phyloP scores from a whole-genome alignment of 2,888 invertebrate genomes.

The Stenchaetothrips biformis region DNA sequence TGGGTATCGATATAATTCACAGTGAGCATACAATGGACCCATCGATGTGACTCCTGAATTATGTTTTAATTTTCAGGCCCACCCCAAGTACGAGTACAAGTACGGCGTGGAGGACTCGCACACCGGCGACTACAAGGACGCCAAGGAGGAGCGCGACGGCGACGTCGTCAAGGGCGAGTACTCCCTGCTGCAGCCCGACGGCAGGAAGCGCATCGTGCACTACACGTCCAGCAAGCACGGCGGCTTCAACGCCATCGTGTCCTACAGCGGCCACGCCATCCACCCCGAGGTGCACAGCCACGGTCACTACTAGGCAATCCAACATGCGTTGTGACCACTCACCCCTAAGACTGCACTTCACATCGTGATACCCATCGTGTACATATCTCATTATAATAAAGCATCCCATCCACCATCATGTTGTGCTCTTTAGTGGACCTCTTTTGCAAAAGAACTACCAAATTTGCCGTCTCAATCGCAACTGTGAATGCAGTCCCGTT shows the following conservation, averaged over 20 bases:
- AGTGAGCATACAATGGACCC: no score
- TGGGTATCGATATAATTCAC: no score
- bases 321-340: background rate
- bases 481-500: no score
- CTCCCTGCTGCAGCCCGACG: slow-evolving; percentile 37
- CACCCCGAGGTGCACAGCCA: slow-evolving; percentile 8
- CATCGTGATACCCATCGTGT: background rate
- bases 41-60: no score
- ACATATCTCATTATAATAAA: background rate
- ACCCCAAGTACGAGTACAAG: slow-evolving; percentile 20
- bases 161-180: slow-evolving; percentile 46
- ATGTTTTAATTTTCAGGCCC: background rate
- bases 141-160: slow-evolving; percentile 45
- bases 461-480: no score
- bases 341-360: background rate
- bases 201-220: slow-evolving; percentile 44
- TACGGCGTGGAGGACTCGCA: slow-evolving; percentile 17
- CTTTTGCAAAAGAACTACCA: no score
- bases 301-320: background rate
- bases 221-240: slow-evolving; percentile 44
- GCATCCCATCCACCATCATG: no score
- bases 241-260: slow-evolving; percentile 43
- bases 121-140: slow-evolving; percentile 39
- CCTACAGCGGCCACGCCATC: slow-evolving; percentile 22
- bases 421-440: no score